Evolutionary conservation across 2,888 invertebrate genomes (phyloP).

Genomic region (Temnothorax ravouxi): DNA sequence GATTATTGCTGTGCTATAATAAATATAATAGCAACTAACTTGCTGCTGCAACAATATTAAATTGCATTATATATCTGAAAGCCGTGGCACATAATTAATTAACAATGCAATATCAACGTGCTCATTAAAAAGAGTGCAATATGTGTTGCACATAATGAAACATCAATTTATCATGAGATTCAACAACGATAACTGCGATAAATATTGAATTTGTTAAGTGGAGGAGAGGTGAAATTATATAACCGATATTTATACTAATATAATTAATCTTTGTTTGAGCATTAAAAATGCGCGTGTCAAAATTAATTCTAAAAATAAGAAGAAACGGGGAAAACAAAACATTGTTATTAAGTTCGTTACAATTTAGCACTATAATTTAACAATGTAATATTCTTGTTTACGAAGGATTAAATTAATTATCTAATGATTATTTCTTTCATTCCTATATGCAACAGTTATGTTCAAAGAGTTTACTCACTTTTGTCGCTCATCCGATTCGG

Average conservation of each 20-base stretch:
- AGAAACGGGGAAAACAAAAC: neutral
- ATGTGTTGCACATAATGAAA: neutral
- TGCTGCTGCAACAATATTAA: slow-evolving; percentile 6
- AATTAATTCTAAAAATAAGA: neutral
- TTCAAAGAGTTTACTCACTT: too few species aligned
- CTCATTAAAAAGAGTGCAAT: slow-evolving; percentile 10
- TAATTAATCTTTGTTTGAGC: neutral
- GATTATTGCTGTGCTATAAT: neutral
- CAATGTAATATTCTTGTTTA: neutral
- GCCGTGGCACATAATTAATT: slow-evolving; percentile 37
- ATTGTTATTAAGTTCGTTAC: neutral
- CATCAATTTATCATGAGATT: slow-evolving; percentile 22
- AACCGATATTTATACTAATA: neutral
- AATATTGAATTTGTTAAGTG: slow-evolving; percentile 22
- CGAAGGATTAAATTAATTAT: slow-evolving; percentile 9
- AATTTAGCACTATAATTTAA: neutral
- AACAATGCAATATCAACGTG: neutral
- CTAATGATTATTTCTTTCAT: neutral
- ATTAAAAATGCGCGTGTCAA: neutral
- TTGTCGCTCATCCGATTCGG: neutral
- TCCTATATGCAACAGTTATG: neutral
- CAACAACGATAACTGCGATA: neutral
- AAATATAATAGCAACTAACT: neutral
- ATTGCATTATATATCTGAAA: neutral
- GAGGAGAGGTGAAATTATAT: neutral